phyloP scores from a whole-genome alignment of 2,113 vertebrate genomes.

The Oceanodroma tethys region DNA sequence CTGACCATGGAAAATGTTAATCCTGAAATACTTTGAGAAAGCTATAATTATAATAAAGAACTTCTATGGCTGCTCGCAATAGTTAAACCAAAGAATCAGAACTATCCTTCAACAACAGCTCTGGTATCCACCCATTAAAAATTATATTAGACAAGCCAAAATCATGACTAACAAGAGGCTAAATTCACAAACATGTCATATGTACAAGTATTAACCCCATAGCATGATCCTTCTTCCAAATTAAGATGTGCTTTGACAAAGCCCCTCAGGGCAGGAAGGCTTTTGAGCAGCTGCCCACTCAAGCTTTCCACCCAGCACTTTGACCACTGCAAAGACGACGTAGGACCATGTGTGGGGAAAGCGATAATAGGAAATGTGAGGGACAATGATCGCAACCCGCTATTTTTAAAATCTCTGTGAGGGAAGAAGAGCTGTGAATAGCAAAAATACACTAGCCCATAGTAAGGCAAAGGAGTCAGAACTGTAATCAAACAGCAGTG shows the following conservation, averaged over 20 bases:
- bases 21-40: neutral
- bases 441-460: neutral
- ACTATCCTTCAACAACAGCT: conserved; percentile 57
- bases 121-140: conserved; percentile 66
- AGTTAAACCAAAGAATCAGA: conserved; percentile 1
- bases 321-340: fast-evolving
- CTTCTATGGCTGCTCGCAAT: neutral
- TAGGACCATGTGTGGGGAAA: neutral
- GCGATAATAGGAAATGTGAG: neutral
- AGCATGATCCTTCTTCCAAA: conserved; percentile 6
- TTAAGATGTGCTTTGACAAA: neutral
- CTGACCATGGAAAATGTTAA: neutral
- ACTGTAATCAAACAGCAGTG: neutral
- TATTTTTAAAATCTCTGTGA: neutral
- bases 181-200: conserved; percentile 64
- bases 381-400: fast-evolving
- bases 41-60: neutral
- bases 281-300: neutral
- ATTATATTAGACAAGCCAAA: conserved; percentile 56
- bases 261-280: neutral
- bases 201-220: conserved; percentile 52
- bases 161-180: conserved; percentile 64
- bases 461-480: neutral
- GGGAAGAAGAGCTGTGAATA: neutral
- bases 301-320: neutral